Evolutionary conservation across 2,888 invertebrate species (phyloP), one percentile per base, ranked within the genome.

Genomic region (Trachelus troglodyta): DNA sequence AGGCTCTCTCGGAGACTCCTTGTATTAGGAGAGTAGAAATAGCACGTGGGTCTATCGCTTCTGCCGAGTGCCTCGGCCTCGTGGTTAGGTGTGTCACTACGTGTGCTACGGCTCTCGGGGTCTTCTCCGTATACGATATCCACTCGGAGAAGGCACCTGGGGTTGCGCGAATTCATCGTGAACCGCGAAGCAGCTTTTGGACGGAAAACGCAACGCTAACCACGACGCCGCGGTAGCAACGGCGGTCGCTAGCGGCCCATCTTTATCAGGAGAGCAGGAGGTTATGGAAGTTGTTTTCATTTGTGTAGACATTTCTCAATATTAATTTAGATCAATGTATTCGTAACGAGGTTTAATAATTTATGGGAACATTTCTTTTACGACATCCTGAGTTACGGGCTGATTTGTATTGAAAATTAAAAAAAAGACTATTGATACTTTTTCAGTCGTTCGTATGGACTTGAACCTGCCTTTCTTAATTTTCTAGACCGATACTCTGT

Each of bases 1-100:
- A 89, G 87, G 86, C 87, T 89, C 88, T 88, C 85, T 80, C 83
- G 80, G 86, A 86, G 87, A 86, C 85, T 85, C 84, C 81, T 35
- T 30, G 69, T 68, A 87, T 76, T 84, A 84, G 88, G 87, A 81
- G 79, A 80, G 37, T 85, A 89, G 85, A 34, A 80, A 82, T 40
- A n/a, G 33, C 12, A 31, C 3, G 69, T 74, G 77, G 81, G 77
- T 83, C 69, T 76, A 75, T 68, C 34, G 34, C 68, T 15, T 69
- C 69, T 31, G 35, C 31, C 15, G 12, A 68, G 34, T 56, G 30
- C 71, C 30, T 6, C 12, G 35, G 68, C 75, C 40, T n/a, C 56
- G 34, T 34, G 12, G 35, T 34, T 34, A 12, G 34, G 1, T 12
- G 75, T 77, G 73, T 74, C 76, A 78, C n/a, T 31, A 23, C 23